Evolutionary conservation across 2,113 vertebrate genomes (phyloP), one percentile per base, ranked within the genome.

Genomic region (Dasyprocta punctata): DNA sequence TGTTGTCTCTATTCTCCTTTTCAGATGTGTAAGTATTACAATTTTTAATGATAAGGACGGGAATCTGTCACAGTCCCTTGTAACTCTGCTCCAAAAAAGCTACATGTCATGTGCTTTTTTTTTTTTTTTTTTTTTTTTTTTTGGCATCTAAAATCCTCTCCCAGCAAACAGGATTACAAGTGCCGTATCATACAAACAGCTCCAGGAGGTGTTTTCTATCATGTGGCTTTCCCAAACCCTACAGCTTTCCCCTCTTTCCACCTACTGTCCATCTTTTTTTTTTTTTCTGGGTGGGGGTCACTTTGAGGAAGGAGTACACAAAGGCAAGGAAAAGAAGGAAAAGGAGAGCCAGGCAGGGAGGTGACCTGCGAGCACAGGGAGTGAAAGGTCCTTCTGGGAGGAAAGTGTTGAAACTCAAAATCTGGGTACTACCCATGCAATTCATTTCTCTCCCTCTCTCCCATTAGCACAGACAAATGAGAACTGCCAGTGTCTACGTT

Each of bases 111-210:
- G n/a, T 67, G 24, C 49, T 63, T 75, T 85, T n/a, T n/a, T n/a
- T n/a, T n/a, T n/a, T n/a, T n/a, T n/a, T n/a, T n/a, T n/a, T n/a
- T n/a, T n/a, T n/a, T 61, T 61, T 16, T 0, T n/a, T 61, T 61
- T 16, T 0, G n/a, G 19, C 71, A 73, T 17, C 77, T 89, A 49
- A 82, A 83, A 88, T 69, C 58, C 7, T 63, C 60, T 94, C 75
- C 92, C 80, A 88, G 96, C 36, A 97, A 95, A 89, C 56, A 88
- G 75, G 91, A 86, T 91, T 78, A 91, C 41, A 86, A 73, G 17
- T 3, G 6, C 49, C 0, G 0, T 0, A 5, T 83, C 2, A 7
- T 1, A 16, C 63, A 19, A 44, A 52, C 71, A 60, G 26, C 58
- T 65, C 78, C 24, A 1, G 78, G 54, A 69, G 33, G 9, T 11